These are phyloP conservation scores for Venustaconcha ellipsiformis DNA, from an alignment of 1,140 invertebrate species.

Conservation along the genomic window DNA sequence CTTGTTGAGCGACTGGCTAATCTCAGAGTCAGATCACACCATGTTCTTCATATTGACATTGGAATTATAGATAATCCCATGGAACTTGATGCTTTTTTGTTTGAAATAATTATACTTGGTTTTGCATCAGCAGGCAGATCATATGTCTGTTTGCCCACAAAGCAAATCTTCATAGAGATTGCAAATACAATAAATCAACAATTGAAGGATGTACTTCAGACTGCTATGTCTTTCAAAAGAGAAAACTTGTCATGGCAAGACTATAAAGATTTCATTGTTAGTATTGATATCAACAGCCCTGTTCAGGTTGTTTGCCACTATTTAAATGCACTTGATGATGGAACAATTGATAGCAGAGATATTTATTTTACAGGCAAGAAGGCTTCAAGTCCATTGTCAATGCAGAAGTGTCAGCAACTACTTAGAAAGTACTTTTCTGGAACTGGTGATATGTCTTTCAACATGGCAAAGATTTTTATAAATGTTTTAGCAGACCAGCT, in stretches of 20 bases:
- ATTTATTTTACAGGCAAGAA: constrained; percentile 21
- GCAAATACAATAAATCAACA: constrained; percentile 34
- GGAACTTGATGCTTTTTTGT: constrained; percentile 35
- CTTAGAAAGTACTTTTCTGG: constrained; percentile 29
- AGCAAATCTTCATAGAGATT: constrained; percentile 38
- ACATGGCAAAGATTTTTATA: constrained; percentile 23
- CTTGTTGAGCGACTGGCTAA: constrained; percentile 12
- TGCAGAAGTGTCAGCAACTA: constrained; percentile 20
- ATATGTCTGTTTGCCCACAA: constrained; percentile 17
- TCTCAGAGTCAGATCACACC: background rate
- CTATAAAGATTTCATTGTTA: constrained; percentile 25
- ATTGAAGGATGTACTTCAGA: constrained; percentile 29
- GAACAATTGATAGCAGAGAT: constrained; percentile 30
- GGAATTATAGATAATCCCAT: constrained; percentile 19
- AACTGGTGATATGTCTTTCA: constrained; percentile 29
- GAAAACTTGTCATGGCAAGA: constrained; percentile 35
- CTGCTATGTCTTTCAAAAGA: constrained; percentile 32
- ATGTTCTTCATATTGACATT: constrained; percentile 39
- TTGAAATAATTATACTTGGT: constrained; percentile 37
- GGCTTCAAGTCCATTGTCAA: constrained; percentile 9
- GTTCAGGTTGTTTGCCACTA: constrained; percentile 45
- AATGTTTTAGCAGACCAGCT: constrained; percentile 33
- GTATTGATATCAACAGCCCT: constrained; percentile 40
- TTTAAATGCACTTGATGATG: constrained; percentile 21
- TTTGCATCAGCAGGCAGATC: constrained; percentile 18